A percentile compares a stretch with the other conserved stretches of the same genome.
These are phyloP conservation scores for Enteromius viviparus DNA, from an alignment of 2,797 vertebrate genomes.

Conservation along the genomic window DNA sequence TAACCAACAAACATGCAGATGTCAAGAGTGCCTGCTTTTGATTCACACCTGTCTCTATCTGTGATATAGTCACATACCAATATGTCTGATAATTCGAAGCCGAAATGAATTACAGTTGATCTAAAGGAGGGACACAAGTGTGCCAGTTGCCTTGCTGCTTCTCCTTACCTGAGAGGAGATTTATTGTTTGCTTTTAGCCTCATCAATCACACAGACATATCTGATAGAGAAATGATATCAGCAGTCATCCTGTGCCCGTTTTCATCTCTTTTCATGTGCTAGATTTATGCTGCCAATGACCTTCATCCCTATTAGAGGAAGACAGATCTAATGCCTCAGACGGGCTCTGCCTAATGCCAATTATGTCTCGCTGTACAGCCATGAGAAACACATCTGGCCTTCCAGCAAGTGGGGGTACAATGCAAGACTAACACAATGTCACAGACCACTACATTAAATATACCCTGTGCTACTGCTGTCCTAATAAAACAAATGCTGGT, in stretches of 20 bases:
- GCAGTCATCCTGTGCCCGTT: slow-evolving; percentile 56
- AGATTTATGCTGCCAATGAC: slow-evolving; percentile 61
- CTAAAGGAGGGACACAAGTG: slow-evolving; percentile 47
- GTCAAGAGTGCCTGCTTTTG: slow-evolving; percentile 29
- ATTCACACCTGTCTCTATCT: slow-evolving; percentile 37
- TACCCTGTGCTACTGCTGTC: background rate
- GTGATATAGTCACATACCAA: slow-evolving; percentile 57
- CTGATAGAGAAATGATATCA: slow-evolving; percentile 61
- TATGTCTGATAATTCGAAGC: slow-evolving; percentile 43
- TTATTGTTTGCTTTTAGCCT: slow-evolving; percentile 56
- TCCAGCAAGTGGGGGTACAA: slow-evolving; percentile 10
- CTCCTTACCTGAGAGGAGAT: slow-evolving; percentile 54
- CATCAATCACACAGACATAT: slow-evolving; percentile 62
- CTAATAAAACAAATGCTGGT: background rate
- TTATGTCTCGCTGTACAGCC: slow-evolving; percentile 48
- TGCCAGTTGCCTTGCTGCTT: slow-evolving; percentile 48
- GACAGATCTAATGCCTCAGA: slow-evolving; percentile 60
- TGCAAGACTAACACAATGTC: slow-evolving; percentile 33
- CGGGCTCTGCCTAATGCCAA: slow-evolving; percentile 56
- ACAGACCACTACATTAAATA: slow-evolving; percentile 29
- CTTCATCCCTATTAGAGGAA: slow-evolving; percentile 59
- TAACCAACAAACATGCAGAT: slow-evolving; percentile 27
- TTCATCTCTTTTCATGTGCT: slow-evolving; percentile 51
- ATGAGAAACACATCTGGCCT: slow-evolving; percentile 43
- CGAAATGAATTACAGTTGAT: slow-evolving; percentile 37